Evolutionary conservation across 2,888 invertebrate genomes (phyloP).

Genomic region (Gymnoscelis rufifasciata): DNA sequence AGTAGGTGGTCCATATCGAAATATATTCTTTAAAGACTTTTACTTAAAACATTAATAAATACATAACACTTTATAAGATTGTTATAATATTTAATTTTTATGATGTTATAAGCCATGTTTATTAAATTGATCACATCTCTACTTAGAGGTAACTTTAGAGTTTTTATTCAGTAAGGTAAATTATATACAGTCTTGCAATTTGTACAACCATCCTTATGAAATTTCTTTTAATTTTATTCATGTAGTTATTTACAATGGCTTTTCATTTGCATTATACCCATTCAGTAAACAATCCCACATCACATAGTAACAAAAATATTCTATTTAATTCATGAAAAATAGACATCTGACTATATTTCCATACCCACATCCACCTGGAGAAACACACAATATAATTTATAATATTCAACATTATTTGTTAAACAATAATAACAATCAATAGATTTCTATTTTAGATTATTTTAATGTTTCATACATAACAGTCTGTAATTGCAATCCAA

Average conservation of each 20-base stretch:
- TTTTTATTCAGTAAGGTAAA: slow-evolving; percentile 15
- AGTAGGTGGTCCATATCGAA: neutral
- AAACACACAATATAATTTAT: slow-evolving; percentile 74
- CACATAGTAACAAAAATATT: slow-evolving; percentile 72
- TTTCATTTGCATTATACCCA: slow-evolving; percentile 61
- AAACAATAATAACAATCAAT: slow-evolving; percentile 76
- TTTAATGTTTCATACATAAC: slow-evolving; percentile 66
- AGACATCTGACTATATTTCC: slow-evolving; percentile 63
- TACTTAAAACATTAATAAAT: too few relatives aligned
- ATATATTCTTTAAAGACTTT: neutral
- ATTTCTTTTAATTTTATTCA: slow-evolving; percentile 35
- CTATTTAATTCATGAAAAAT: slow-evolving; percentile 71
- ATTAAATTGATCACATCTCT: slow-evolving; percentile 3
- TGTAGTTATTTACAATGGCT: slow-evolving; percentile 54
- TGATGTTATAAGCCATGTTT: neutral
- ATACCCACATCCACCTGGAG: slow-evolving; percentile 65
- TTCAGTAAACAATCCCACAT: slow-evolving; percentile 68
- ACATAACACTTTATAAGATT: neutral
- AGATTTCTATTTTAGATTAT: slow-evolving; percentile 67
- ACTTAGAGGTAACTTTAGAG: slow-evolving; percentile 17
- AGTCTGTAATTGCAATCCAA: slow-evolving; percentile 50
- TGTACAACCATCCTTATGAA: slow-evolving; percentile 64
- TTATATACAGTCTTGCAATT: slow-evolving; percentile 67
- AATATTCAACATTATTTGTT: slow-evolving; percentile 73
- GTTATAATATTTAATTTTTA: neutral